Evolutionary conservation across 2,888 invertebrate genomes (phyloP).

Genomic region (Aspidiotus destructor): DNA sequence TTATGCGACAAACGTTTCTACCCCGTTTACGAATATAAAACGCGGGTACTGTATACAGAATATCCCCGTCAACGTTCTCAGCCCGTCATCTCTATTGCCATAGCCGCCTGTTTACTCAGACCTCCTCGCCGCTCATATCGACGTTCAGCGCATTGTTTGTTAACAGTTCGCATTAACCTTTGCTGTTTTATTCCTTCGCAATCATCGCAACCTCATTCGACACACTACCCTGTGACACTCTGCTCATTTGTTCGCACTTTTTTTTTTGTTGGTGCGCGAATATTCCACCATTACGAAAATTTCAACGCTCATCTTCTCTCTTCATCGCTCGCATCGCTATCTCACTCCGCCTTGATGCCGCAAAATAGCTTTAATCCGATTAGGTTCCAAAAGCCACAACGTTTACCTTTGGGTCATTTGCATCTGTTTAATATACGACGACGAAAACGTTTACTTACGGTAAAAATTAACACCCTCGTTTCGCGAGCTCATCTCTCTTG

Average conservation of each 20-base stretch:
- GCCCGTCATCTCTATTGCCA: background rate
- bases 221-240: background rate
- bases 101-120: background rate
- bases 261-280: background rate
- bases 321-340: background rate
- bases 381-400: constrained; percentile 5
- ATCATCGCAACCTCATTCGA: constrained; percentile 17
- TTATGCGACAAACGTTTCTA: constrained; percentile 23
- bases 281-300: background rate
- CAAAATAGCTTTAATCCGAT: constrained; percentile 13
- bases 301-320: background rate
- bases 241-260: background rate
- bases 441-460: constrained; percentile 7
- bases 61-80: background rate
- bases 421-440: background rate
- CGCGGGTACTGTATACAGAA: background rate
- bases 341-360: background rate
- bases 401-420: constrained; percentile 8
- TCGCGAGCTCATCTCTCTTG: no score
- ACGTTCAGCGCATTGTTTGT: constrained; percentile 22
- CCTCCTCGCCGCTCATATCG: background rate
- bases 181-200: constrained; percentile 15
- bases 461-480: constrained; percentile 8
- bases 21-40: constrained; percentile 21
- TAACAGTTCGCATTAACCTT: constrained; percentile 25